Percentiles rank a stretch among this genome's conserved stretches.
Conservation (phyloP, 1,140 invertebrate genomes). For the Uloborus diversus region DNA sequence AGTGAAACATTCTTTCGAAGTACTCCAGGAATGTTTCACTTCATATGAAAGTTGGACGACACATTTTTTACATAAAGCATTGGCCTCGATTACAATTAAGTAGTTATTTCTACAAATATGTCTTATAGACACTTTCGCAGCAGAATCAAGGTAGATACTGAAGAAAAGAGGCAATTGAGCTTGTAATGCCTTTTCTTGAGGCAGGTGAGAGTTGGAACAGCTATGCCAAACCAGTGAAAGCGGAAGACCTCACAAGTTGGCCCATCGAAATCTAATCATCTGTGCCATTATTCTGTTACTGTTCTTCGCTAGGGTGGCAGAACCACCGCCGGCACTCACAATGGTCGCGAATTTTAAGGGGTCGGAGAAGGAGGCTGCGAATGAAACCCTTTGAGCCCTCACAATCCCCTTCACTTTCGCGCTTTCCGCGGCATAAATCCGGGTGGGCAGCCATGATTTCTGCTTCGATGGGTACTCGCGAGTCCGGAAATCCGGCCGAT, state of each 20-base stretch:
- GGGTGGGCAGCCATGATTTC: neutral
- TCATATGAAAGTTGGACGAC: too few relatives aligned
- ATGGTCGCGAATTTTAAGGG: too few relatives aligned
- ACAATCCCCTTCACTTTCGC: neutral
- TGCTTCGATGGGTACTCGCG: conserved; percentile 1
- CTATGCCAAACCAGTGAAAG: neutral
- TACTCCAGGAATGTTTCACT: too few relatives aligned
- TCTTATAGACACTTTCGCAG: too few relatives aligned
- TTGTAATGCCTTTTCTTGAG: too few relatives aligned
- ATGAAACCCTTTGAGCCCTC: neutral
- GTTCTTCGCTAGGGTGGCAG: neutral
- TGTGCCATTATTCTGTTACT: neutral
- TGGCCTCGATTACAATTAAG: too few relatives aligned
- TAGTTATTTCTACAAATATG: too few relatives aligned
- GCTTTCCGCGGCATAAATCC: neutral
- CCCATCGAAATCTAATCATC: conserved; percentile 11
- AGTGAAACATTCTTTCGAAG: too few relatives aligned
- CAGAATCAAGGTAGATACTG: too few relatives aligned
- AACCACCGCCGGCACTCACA: neutral
- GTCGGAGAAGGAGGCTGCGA: neutral
- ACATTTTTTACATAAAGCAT: too few relatives aligned
- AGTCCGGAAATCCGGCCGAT: conserved; percentile 11
- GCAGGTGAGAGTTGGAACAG: too few relatives aligned
- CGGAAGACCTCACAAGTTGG: conserved; percentile 4
- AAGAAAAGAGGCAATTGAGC: too few relatives aligned